Evolutionary conservation across 1,140 invertebrate genomes (phyloP).

Genomic region (Calliopsis andreniformis): DNA sequence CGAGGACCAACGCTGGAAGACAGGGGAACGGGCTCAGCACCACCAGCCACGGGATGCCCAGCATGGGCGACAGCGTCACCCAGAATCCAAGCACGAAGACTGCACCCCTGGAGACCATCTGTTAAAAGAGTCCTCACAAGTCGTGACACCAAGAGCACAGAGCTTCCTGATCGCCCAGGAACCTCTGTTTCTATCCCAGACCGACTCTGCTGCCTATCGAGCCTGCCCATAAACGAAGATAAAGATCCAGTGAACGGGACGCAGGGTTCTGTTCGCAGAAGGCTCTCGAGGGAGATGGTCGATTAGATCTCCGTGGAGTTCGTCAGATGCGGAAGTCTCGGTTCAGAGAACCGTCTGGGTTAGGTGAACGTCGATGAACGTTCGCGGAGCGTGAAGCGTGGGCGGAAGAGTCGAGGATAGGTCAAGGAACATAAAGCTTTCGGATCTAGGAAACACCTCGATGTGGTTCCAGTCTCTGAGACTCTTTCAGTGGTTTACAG

Average conservation of each 20-base stretch:
- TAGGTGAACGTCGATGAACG: no score
- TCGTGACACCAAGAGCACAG: conserved; percentile 2
- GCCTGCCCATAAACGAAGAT: neutral
- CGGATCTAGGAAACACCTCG: no score
- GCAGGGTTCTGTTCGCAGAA: neutral
- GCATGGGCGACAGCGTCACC: conserved; percentile 88
- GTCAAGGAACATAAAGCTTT: no score
- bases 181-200: neutral
- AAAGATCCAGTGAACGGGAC: neutral
- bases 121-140: conserved; percentile 69
- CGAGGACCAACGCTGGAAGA: conserved; percentile 80
- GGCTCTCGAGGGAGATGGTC: neutral
- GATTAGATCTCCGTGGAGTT: neutral
- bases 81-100: conserved; percentile 87
- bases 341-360: no score
- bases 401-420: no score
- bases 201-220: neutral
- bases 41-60: conserved; percentile 88
- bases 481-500: no score
- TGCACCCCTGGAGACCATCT: conserved; percentile 83
- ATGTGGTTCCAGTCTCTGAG: no score
- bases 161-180: neutral
- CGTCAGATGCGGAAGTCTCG: no score
- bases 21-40: conserved; percentile 83
- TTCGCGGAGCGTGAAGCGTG: conserved; percentile 6